phyloP scores from a whole-genome alignment of 2,797 vertebrate species.

The Cynodonichthys magdalenae region DNA sequence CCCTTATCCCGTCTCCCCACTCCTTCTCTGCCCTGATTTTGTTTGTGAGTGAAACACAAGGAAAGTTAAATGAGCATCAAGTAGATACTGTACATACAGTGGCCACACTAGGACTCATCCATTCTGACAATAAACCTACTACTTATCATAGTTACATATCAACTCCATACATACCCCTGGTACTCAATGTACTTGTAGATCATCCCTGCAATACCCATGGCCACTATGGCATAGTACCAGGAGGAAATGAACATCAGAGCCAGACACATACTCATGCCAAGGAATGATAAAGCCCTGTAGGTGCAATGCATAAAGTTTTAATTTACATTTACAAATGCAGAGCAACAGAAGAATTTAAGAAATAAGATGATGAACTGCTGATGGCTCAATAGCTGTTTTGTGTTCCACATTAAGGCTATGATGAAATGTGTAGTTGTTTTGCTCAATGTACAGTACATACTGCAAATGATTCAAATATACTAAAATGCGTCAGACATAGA shows the following conservation, averaged over 20 bases:
- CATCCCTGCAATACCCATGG: constrained; percentile 97
- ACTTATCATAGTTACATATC: neutral
- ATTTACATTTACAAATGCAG: neutral
- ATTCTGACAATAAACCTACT: neutral
- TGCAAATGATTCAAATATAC: too few species aligned
- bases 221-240: constrained; percentile 98
- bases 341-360: neutral
- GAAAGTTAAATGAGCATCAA: neutral
- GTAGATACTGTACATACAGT: neutral
- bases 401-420: neutral
- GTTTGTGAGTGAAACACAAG: constrained; percentile 15
- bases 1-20: constrained; percentile 97
- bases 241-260: constrained; percentile 99
- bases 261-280: constrained; percentile 98
- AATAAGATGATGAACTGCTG: neutral
- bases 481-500: neutral
- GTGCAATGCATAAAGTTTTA: constrained; percentile 9
- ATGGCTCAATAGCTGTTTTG: neutral
- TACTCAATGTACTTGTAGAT: constrained; percentile 99
- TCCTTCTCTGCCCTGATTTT: constrained; percentile 93
- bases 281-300: constrained; percentile 92
- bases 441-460: neutral
- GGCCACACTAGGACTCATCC: constrained; percentile 2
- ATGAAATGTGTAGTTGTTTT: neutral
- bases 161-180: constrained; percentile 88